phyloP scores from a whole-genome alignment of 2,113 vertebrate genomes.

The Orientallactaga bullata region DNA sequence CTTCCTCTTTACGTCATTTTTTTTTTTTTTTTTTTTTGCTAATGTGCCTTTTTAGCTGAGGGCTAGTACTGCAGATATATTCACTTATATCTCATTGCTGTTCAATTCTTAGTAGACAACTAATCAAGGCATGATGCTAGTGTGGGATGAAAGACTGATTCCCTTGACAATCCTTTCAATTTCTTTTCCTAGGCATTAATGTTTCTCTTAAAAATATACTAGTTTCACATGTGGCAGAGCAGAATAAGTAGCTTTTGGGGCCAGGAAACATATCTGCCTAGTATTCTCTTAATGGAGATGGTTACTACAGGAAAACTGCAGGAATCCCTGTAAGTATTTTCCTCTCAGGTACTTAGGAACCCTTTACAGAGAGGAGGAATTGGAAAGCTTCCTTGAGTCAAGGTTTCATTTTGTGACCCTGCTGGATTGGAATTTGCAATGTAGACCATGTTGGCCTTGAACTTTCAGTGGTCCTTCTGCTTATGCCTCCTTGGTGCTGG shows the following conservation, averaged over 20 bases:
- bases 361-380: background rate
- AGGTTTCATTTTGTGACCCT: background rate
- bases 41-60: background rate
- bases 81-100: background rate
- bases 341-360: background rate
- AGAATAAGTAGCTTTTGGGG: background rate
- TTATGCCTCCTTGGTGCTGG: background rate
- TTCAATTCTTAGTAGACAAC: conserved; percentile 4
- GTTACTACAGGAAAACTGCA: background rate
- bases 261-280: background rate
- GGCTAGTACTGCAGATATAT: background rate
- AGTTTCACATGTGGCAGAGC: background rate
- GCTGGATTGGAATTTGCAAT: background rate
- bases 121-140: background rate
- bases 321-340: background rate
- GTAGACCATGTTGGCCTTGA: background rate
- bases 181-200: background rate
- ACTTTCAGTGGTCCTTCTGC: background rate
- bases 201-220: background rate
- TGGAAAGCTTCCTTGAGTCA: background rate
- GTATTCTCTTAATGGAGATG: background rate
- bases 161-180: background rate
- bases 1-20: background rate
- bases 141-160: conserved; percentile 27
- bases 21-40: background rate